These are phyloP conservation scores for Archivesica marissinica DNA, from an alignment of 1,140 invertebrate genomes.

Conservation along the genomic window DNA sequence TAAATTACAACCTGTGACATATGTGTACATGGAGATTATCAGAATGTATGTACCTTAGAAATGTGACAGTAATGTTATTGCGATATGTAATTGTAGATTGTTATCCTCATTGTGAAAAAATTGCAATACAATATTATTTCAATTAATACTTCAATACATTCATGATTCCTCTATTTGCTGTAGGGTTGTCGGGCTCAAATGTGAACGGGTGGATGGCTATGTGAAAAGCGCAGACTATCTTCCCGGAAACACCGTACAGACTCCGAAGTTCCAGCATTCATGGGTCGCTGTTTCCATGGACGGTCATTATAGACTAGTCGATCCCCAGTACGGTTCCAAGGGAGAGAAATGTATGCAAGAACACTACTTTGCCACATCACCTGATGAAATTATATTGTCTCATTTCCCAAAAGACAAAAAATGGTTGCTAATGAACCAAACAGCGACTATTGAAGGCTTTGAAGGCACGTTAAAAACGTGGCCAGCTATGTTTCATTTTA, in stretches of 20 bases:
- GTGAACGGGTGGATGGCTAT: constrained; percentile 77
- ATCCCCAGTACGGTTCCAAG: constrained; percentile 71
- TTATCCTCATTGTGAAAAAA: too few species aligned
- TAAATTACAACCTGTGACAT: too few species aligned
- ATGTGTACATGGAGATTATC: too few species aligned
- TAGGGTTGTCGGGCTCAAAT: constrained; percentile 75
- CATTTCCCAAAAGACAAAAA: constrained; percentile 78
- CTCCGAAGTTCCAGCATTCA: constrained; percentile 69
- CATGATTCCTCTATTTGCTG: constrained; percentile 28
- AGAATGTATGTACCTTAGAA: too few species aligned
- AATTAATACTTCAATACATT: too few species aligned
- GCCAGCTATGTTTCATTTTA: constrained; percentile 80
- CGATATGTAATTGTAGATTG: too few species aligned
- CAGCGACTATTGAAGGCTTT: constrained; percentile 71
- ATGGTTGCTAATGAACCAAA: constrained; percentile 77
- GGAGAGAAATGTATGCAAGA: constrained; percentile 75
- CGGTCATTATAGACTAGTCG: constrained; percentile 74
- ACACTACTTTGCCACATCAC: constrained; percentile 77
- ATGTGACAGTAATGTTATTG: too few species aligned
- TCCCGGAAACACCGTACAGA: constrained; percentile 73
- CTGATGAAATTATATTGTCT: constrained; percentile 75
- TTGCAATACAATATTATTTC: too few species aligned
- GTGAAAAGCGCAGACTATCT: constrained; percentile 75
- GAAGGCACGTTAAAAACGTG: constrained; percentile 77
- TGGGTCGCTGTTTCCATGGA: constrained; percentile 76